These are phyloP conservation scores for Hyperoplus lanceolatus DNA, from an alignment of 2,797 vertebrate genomes.

Conservation along the genomic window DNA sequence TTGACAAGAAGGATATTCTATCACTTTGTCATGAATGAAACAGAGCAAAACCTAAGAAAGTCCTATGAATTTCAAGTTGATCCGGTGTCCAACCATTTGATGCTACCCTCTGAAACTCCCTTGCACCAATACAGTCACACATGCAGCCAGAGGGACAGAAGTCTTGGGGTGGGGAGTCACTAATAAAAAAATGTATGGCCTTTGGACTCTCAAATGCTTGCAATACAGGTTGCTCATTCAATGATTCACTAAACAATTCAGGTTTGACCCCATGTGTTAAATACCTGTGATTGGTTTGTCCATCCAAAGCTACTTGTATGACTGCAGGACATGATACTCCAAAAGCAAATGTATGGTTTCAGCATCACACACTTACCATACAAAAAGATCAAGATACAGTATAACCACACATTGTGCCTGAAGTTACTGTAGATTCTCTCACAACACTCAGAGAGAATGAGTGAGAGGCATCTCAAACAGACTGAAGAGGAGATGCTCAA, in stretches of 20 bases:
- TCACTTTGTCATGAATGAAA: constrained; percentile 20
- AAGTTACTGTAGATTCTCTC: neutral
- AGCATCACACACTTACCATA: neutral
- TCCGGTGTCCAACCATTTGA: constrained; percentile 41
- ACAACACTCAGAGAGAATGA: neutral
- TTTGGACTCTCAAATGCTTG: constrained; percentile 8
- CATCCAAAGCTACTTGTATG: neutral
- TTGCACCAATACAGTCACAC: constrained; percentile 10
- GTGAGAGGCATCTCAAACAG: neutral
- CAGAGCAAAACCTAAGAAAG: constrained; percentile 14
- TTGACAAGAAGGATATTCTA: neutral
- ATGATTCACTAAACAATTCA: neutral
- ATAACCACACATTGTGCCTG: neutral
- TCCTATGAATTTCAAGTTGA: constrained; percentile 17
- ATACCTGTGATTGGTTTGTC: neutral
- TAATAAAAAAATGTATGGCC: constrained; percentile 20
- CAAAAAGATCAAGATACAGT: neutral
- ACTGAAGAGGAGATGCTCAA: constrained; percentile 11
- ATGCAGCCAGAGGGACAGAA: constrained; percentile 11
- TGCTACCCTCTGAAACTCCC: constrained; percentile 6
- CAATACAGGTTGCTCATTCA: constrained; percentile 5
- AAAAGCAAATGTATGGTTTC: neutral
- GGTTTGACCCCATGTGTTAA: neutral
- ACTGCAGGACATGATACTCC: neutral
- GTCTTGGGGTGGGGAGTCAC: constrained; percentile 23